A percentile compares a stretch with the other conserved stretches of the same genome.
These are phyloP conservation scores for Entelurus aequoreus DNA, from an alignment of 2,113 vertebrate genomes.

Conservation along the genomic window DNA sequence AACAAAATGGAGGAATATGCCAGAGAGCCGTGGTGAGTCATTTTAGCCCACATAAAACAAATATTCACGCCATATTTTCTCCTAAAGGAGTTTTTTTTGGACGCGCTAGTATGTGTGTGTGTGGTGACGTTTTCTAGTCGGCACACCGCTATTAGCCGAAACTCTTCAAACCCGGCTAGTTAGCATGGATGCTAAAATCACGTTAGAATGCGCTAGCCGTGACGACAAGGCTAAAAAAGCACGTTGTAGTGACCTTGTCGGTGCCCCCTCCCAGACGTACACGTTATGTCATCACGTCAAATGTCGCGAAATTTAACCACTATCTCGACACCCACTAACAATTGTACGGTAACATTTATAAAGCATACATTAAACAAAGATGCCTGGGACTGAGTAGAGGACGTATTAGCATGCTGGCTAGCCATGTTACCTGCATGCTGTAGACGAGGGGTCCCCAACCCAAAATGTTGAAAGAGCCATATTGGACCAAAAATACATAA, in stretches of 20 bases:
- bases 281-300: background rate
- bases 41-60: background rate
- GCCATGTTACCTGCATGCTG: background rate
- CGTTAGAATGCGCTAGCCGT: background rate
- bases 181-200: constrained; percentile 1
- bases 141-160: background rate
- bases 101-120: too few species aligned
- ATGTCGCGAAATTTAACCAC: background rate
- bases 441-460: too few species aligned
- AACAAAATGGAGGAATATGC: constrained; percentile 96
- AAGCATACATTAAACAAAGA: background rate
- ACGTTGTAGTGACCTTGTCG: constrained; percentile 6
- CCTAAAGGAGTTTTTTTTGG: background rate
- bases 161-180: background rate
- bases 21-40: constrained; percentile 87
- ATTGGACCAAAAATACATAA: too few species aligned
- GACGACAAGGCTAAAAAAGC: constrained; percentile 1
- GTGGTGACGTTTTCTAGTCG: background rate
- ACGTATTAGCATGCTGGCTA: background rate
- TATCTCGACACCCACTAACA: background rate
- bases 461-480: too few species aligned
- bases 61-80: background rate
- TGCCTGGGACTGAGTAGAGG: too few species aligned
- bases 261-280: background rate
- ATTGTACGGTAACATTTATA: background rate